A percentile compares a stretch with the other conserved stretches of the same genome.
These are phyloP conservation scores for Dipodomys ordii DNA, from an alignment of 2,113 vertebrate species.

Conservation along the genomic window DNA sequence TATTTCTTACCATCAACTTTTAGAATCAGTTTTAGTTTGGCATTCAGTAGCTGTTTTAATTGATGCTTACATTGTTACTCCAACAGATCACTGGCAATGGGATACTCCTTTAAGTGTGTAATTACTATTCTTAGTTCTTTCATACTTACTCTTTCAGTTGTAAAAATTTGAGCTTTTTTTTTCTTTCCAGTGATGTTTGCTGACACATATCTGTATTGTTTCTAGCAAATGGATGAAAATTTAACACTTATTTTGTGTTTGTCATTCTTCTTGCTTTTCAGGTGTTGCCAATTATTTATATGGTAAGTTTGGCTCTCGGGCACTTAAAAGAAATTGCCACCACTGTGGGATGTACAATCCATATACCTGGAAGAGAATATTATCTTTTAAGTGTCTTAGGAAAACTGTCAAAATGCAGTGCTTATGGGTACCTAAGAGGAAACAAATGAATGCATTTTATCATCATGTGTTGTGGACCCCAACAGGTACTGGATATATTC, in stretches of 20 bases:
- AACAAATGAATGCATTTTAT: neutral
- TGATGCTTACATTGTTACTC: neutral
- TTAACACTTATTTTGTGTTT: constrained; percentile 34
- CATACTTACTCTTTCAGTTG: neutral
- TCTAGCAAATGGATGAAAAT: constrained; percentile 20
- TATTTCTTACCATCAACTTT: neutral
- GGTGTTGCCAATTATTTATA: neutral
- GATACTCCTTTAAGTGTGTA: neutral
- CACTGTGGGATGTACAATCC: neutral
- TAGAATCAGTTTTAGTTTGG: neutral
- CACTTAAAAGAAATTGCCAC: constrained; percentile 51
- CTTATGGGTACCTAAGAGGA: neutral
- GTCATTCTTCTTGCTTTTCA: constrained; percentile 23
- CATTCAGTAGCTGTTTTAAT: neutral
- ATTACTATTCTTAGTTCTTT: neutral
- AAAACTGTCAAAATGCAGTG: constrained; percentile 48
- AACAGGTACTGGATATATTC: neutral
- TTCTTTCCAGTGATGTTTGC: neutral
- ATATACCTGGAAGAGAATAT: constrained; percentile 60
- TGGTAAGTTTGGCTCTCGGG: constrained; percentile 74
- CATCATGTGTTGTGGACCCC: neutral
- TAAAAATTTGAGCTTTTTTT: constrained; percentile 35
- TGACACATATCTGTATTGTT: neutral
- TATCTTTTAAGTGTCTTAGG: constrained; percentile 53
- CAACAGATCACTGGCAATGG: neutral